These are phyloP conservation scores for Microcaecilia unicolor DNA, from an alignment of 2,797 vertebrate genomes.

Conservation along the genomic window DNA sequence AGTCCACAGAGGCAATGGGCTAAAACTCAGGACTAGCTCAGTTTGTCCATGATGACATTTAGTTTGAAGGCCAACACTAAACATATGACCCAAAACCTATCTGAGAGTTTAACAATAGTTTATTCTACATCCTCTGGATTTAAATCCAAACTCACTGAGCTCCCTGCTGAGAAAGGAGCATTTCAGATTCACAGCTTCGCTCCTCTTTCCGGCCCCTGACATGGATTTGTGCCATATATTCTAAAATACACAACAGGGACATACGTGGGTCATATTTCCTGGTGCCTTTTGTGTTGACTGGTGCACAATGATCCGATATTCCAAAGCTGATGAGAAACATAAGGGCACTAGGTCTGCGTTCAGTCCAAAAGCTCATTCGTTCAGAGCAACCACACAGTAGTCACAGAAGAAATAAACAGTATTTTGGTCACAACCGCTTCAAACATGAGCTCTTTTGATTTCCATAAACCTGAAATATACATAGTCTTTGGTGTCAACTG, in stretches of 20 bases:
- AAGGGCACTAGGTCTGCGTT: too few species aligned
- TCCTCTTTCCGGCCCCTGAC: background rate
- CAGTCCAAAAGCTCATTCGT: too few species aligned
- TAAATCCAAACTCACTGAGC: slow-evolving; percentile 23
- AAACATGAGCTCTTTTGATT: slow-evolving; percentile 18
- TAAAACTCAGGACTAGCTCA: too few species aligned
- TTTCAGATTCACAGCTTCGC: slow-evolving; percentile 1
- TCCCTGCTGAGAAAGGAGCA: slow-evolving; percentile 17
- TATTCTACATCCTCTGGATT: slow-evolving; percentile 18
- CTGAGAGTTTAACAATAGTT: slow-evolving; percentile 15
- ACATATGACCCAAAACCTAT: slow-evolving; percentile 27
- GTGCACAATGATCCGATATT: too few species aligned
- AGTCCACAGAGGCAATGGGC: too few species aligned
- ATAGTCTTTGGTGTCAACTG: slow-evolving; percentile 17
- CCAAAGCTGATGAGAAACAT: background rate
- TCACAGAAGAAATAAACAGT: too few species aligned
- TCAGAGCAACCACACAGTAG: too few species aligned
- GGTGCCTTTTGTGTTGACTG: too few species aligned
- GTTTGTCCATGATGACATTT: too few species aligned
- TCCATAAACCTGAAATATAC: slow-evolving; percentile 17
- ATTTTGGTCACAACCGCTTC: too few species aligned
- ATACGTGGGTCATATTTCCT: slow-evolving; percentile 1
- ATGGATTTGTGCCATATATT: background rate
- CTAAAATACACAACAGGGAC: too few species aligned
- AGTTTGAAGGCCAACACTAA: too few species aligned